Evolutionary conservation across 2,113 vertebrate genomes (phyloP).

Genomic region (Pongo pygmaeus): DNA sequence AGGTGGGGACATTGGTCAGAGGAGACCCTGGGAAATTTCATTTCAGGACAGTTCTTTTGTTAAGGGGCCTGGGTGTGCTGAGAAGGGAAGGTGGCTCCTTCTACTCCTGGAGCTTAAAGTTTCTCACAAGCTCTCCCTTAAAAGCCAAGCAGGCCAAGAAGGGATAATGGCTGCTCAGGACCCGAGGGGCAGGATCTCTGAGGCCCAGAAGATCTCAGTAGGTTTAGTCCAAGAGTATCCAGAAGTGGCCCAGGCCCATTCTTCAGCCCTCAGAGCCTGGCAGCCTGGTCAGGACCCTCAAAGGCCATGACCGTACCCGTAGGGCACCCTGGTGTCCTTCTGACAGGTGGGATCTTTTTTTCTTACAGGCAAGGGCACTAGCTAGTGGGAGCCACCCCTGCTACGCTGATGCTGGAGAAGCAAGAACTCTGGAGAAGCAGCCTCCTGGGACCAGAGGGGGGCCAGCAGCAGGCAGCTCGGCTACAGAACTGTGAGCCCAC

Average conservation of each 20-base stretch:
- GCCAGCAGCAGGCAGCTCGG: no score
- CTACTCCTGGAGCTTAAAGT: not conserved
- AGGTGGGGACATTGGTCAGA: not conserved
- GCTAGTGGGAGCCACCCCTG: not conserved
- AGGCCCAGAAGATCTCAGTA: not conserved
- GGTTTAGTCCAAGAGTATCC: not conserved
- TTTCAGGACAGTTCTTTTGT: not conserved
- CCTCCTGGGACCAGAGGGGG: not conserved
- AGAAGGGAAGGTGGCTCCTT: not conserved
- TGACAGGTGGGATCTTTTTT: not conserved
- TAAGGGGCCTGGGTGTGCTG: not conserved
- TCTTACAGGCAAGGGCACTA: not conserved
- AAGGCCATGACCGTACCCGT: not conserved
- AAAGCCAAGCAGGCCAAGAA: not conserved
- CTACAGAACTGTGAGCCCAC: not conserved
- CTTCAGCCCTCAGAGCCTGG: not conserved
- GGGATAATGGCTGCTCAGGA: not conserved
- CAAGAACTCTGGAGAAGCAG: not conserved
- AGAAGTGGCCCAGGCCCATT: not conserved
- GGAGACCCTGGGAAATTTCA: not conserved
- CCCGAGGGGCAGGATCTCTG: fast-evolving
- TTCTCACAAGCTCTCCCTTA: not conserved
- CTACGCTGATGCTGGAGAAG: not conserved
- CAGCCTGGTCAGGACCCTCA: not conserved
- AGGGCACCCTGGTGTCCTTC: not conserved